Evolutionary conservation across 2,797 vertebrate species (phyloP).

Genomic region (Myiothlypis chrysogaster): DNA sequence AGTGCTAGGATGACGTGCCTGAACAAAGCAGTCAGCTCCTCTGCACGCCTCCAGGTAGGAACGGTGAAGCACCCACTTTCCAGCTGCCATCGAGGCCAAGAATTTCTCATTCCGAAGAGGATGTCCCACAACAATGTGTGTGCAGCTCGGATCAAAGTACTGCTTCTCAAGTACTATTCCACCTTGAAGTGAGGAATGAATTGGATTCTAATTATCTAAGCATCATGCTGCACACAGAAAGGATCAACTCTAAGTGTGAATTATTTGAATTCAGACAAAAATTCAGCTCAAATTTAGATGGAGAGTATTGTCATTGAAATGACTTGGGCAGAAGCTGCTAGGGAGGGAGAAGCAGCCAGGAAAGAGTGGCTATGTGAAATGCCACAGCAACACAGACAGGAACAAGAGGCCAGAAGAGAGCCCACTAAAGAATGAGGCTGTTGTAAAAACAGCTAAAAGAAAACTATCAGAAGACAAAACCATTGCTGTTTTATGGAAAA

Average conservation of each 20-base stretch:
- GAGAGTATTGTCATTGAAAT: background rate
- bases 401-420: background rate
- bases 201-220: background rate
- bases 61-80: slow-evolving; percentile 97
- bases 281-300: background rate
- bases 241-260: background rate
- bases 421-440: slow-evolving; percentile 11
- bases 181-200: slow-evolving; percentile 71
- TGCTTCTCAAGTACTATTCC: slow-evolving; percentile 92
- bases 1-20: slow-evolving; percentile 70
- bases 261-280: background rate
- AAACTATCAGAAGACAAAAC: slow-evolving; percentile 12
- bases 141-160: slow-evolving; percentile 92
- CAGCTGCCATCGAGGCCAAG: slow-evolving; percentile 93
- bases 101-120: slow-evolving; percentile 97
- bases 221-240: background rate
- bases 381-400: background rate
- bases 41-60: slow-evolving; percentile 95
- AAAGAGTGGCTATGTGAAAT: background rate
- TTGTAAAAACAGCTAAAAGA: background rate
- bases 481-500: background rate
- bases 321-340: background rate
- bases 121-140: slow-evolving; percentile 93
- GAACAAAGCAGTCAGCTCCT: slow-evolving; percentile 82
- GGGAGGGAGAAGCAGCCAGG: background rate